Conservation (phyloP, 2,888 invertebrate genomes). For the Gymnoscelis rufifasciata region DNA sequence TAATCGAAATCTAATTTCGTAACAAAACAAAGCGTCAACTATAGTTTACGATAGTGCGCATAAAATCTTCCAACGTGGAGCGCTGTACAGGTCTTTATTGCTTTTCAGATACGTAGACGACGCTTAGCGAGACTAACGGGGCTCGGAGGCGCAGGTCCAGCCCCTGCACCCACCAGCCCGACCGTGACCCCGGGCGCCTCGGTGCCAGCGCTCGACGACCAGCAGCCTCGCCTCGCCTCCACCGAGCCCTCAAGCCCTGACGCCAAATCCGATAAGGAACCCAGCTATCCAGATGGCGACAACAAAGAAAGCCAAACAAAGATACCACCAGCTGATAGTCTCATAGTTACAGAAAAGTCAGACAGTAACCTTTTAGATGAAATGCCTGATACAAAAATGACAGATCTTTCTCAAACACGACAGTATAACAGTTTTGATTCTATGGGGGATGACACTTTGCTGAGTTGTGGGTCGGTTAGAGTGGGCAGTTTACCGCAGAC, state of each 20-base stretch:
- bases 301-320: slow-evolving; percentile 60
- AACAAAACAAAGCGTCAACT: slow-evolving; percentile 74
- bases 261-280: slow-evolving; percentile 59
- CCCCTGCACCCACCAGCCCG: slow-evolving; percentile 55
- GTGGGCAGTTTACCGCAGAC: slow-evolving; percentile 61
- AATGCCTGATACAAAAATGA: slow-evolving; percentile 76
- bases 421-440: slow-evolving; percentile 74
- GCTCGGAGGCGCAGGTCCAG: slow-evolving; percentile 67
- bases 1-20: slow-evolving; percentile 78
- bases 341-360: slow-evolving; percentile 73
- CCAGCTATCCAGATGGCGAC: slow-evolving; percentile 57
- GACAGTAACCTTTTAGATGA: slow-evolving; percentile 71
- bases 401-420: slow-evolving; percentile 71
- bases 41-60: slow-evolving; percentile 51
- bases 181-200: slow-evolving; percentile 71
- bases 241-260: slow-evolving; percentile 57
- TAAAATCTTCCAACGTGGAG: slow-evolving; percentile 50
- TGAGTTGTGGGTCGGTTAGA: slow-evolving; percentile 69
- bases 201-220: slow-evolving; percentile 49
- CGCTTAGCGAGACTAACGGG: slow-evolving; percentile 86
- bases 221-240: slow-evolving; percentile 46
- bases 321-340: slow-evolving; percentile 66
- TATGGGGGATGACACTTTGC: slow-evolving; percentile 68
- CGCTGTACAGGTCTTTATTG: slow-evolving; percentile 41
- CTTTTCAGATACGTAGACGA: slow-evolving; percentile 85